Evolutionary conservation across 2,113 vertebrate genomes (phyloP), one percentile per base, ranked within the genome.

Genomic region (Nerophis ophidion): DNA sequence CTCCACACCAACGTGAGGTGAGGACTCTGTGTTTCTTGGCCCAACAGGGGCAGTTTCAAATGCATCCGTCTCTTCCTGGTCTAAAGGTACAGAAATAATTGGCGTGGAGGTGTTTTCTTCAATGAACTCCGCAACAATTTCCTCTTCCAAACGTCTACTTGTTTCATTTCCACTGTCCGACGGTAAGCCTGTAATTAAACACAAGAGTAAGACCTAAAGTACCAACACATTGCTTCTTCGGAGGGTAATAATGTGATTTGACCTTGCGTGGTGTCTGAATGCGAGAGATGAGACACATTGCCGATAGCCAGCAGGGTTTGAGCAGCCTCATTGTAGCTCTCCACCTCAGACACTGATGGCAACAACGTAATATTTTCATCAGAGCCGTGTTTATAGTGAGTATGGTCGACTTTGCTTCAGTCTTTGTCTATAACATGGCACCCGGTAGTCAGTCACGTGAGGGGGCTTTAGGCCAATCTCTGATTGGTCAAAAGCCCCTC

Each of bases 241-340:
- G 26, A 3, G 26, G 4, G 26, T 26, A 4, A 3, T 26, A 26
- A 26, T 26, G 26, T 26, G 57, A 0, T 7, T 8, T 36, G 46
- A 57, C 72, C 70, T 48, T 60, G 33, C 9, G 10, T 1, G 17
- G 14, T 10, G 7, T 49, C 65, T 53, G 69, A 57, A 51, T 75
- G 81, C 44, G 79, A 61, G 13, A 80, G 34, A 4, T 81, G 80
- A 68, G 72, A 45, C 5, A 90, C 76, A 76, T 89, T 90, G 71
- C 94, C 87, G 48, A 97, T 95, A 65, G 95, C 91, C 81, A 97
- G 86, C 64, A 98, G 87, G 47, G 94, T 92, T 81, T 93, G 90
- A 55, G 96, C 95, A 42, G 95, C 95, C 84, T 97, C 93, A 1
- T 92, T 85, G 72, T 92, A 94, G 85, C 93, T 91, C 68, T 94